These are phyloP conservation scores for Scomberomorus guttatus DNA, from an alignment of 2,797 vertebrate species.

Conservation along the genomic window DNA sequence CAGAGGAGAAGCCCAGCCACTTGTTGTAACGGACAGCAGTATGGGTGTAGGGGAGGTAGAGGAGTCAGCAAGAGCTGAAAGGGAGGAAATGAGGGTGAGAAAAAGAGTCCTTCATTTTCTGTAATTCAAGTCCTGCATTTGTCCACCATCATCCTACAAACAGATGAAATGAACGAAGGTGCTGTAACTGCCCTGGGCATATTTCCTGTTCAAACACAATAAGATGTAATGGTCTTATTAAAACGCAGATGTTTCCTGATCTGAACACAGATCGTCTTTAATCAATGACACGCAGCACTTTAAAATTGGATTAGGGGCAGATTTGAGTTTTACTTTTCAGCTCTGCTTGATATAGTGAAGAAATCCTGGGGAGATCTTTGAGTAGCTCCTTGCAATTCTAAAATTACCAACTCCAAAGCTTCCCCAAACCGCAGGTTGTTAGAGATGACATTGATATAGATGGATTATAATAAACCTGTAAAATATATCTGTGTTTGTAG, in stretches of 20 bases:
- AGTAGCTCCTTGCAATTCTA: slow-evolving; percentile 35
- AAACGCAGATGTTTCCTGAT: slow-evolving; percentile 49
- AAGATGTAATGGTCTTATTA: slow-evolving; percentile 35
- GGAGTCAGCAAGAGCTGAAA: slow-evolving; percentile 43
- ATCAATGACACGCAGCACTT: slow-evolving; percentile 51
- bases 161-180: slow-evolving; percentile 8
- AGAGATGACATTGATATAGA: slow-evolving; percentile 61
- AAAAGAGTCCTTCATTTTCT: slow-evolving; percentile 26
- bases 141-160: slow-evolving; percentile 15
- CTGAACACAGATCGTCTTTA: slow-evolving; percentile 42
- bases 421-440: slow-evolving; percentile 45
- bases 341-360: slow-evolving; percentile 44
- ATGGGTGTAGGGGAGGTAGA: slow-evolving; percentile 29
- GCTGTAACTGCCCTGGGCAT: not conserved
- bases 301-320: slow-evolving; percentile 60
- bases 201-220: slow-evolving; percentile 41
- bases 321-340: slow-evolving; percentile 54
- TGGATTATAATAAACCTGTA: slow-evolving; percentile 55
- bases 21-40: slow-evolving; percentile 69
- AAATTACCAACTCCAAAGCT: slow-evolving; percentile 46
- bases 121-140: slow-evolving; percentile 43
- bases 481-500: slow-evolving; percentile 52
- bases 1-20: slow-evolving; percentile 63
- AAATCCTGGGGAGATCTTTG: slow-evolving; percentile 41
- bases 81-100: not conserved